A percentile compares a stretch with the other conserved stretches of the same genome.
These are phyloP conservation scores for Apodemia mormo DNA, from an alignment of 2,888 invertebrate genomes.

Conservation along the genomic window DNA sequence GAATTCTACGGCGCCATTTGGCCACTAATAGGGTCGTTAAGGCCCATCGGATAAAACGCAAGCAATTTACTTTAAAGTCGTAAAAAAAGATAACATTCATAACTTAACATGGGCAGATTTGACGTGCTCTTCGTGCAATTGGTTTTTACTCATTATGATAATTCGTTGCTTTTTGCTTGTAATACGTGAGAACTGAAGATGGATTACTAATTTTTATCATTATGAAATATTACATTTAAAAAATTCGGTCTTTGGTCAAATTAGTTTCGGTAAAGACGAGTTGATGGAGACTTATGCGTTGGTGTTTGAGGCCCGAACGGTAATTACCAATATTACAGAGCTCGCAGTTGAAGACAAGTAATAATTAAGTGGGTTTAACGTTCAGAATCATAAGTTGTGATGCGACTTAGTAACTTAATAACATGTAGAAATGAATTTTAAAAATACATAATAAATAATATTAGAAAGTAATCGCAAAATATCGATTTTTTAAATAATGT, in stretches of 20 bases:
- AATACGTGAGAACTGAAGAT: conserved; percentile 49
- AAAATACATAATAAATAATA: no score
- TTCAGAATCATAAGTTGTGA: not conserved
- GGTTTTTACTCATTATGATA: conserved; percentile 74
- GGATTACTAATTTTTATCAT: conserved; percentile 27
- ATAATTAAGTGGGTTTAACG: conserved; percentile 32
- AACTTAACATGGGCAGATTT: conserved; percentile 63
- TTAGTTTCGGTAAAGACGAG: conserved; percentile 32
- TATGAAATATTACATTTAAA: conserved; percentile 38
- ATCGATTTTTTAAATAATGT: no score
- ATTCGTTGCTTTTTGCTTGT: conserved; percentile 55
- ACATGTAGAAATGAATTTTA: no score
- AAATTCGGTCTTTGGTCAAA: conserved; percentile 47
- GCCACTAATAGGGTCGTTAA: conserved; percentile 62
- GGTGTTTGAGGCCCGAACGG: conserved; percentile 36
- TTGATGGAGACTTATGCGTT: conserved; percentile 30
- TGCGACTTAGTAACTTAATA: not conserved
- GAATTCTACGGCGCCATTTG: conserved; percentile 69
- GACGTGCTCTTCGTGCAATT: conserved; percentile 74
- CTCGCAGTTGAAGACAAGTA: conserved; percentile 27
- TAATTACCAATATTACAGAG: conserved; percentile 38
- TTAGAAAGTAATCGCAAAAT: no score
- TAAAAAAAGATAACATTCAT: conserved; percentile 51
- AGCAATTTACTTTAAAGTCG: conserved; percentile 56
- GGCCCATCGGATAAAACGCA: conserved; percentile 59